Percentiles rank a stretch among this genome's conserved stretches.
Evolutionary conservation across 2,797 vertebrate genomes (phyloP).

Genomic region (Lagocephalus sceleratus): DNA sequence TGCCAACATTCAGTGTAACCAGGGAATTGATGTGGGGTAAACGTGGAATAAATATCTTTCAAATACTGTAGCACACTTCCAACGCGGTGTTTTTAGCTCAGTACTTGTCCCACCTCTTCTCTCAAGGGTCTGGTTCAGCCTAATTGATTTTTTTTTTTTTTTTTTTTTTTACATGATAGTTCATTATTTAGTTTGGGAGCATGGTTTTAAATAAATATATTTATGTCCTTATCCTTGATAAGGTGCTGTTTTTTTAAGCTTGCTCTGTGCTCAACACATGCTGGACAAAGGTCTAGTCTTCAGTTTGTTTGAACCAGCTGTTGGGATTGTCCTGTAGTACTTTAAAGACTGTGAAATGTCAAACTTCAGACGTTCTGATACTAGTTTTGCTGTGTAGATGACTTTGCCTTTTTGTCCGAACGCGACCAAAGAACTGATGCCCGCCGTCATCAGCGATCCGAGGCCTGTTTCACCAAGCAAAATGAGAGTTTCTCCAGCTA

Average conservation of each 20-base stretch:
- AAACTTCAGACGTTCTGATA: conserved; percentile 22
- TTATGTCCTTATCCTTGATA: conserved; percentile 17
- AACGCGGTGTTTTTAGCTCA: background rate
- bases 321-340: conserved; percentile 16
- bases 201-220: conserved; percentile 33
- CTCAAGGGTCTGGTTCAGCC: conserved; percentile 1
- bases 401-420: conserved; percentile 8
- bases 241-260: conserved; percentile 11
- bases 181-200: conserved; percentile 13
- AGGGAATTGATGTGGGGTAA: conserved; percentile 2
- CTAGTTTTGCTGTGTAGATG: conserved; percentile 9
- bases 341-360: conserved; percentile 45
- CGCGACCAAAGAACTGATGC: conserved; percentile 23
- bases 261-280: conserved; percentile 44
- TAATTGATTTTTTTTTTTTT: background rate
- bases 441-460: too few relatives aligned
- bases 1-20: conserved; percentile 18
- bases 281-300: conserved; percentile 46
- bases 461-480: conserved; percentile 6
- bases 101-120: background rate
- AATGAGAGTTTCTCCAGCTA: too few relatives aligned
- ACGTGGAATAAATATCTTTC: conserved; percentile 10
- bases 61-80: conserved; percentile 10
- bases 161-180: conserved; percentile 8
- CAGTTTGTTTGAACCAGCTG: conserved; percentile 27